Base-by-base conservation (phyloP, 2,113 vertebrate species). In the Callipepla squamata region DNA sequence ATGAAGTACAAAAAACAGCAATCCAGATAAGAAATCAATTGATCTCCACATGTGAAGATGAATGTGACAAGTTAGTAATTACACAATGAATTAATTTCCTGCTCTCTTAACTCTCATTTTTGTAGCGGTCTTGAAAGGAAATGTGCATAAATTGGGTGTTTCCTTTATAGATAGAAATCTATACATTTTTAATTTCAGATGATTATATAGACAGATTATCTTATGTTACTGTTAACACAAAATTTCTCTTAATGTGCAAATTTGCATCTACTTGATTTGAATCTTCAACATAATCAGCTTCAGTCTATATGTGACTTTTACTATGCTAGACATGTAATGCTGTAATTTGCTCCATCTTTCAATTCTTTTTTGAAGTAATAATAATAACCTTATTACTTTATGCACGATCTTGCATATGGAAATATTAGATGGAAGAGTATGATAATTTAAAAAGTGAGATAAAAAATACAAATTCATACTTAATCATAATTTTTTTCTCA, bases 201-300 rank as follows among this genome's bases (percentile, higher is more conserved):
- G 30, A 55, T 16, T 30, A 28, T 53, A 9, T 23, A 57, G 6
- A 48, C 16, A 58, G n/a, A 30, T 57, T 28, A 44, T 26, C n/a
- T 12, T 0, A 44, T 22, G 30, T 12, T 0, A 0, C 17, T 63
- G 34, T 84, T 53, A 20, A 34, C 48, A 59, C 45, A 9, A 80
- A 80, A 59, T n/a, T 45, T 13, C 42, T 80, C 75, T 61, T 70
- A 21, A 62, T 25, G 45, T 20, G 7, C 1, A 42, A 88, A 45
- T 4, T 53, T 2, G 50, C 6, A 44, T 77, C 36, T 63, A 10
- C 16, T 22, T 77, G 0, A 74, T 70, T 80, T 74, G 5, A 74
- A 3, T 77, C 21, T 80, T 73, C 7, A 36, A 16, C 9, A 26
- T 70, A 40, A 0, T 25, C 5, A 19, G 12, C 4, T 8, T 20